These are phyloP conservation scores for Myotis vivesi DNA, from an alignment of 2,797 vertebrate species.

Conservation along the genomic window DNA sequence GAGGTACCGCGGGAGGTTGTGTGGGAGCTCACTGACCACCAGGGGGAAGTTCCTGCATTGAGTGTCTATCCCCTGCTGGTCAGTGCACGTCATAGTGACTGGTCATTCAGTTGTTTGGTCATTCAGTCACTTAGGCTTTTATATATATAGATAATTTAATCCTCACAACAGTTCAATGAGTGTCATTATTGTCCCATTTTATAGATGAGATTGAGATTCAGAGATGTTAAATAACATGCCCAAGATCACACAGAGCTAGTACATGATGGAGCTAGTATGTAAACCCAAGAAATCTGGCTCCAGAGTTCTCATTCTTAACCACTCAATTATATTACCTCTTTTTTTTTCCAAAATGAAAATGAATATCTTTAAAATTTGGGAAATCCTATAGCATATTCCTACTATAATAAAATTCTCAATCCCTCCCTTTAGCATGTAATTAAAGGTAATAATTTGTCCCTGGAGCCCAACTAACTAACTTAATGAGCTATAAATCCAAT, in stretches of 20 bases:
- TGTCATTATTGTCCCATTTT: neutral
- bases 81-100: too few species aligned
- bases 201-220: neutral
- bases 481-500: neutral
- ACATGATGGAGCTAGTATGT: neutral
- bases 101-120: too few species aligned
- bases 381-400: neutral
- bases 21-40: too few species aligned
- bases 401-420: neutral
- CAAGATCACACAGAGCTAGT: neutral
- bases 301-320: neutral
- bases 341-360: neutral
- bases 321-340: neutral
- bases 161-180: neutral
- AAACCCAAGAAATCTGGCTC: neutral
- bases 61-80: too few species aligned
- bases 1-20: too few species aligned
- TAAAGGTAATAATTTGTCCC: neutral
- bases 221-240: neutral
- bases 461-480: neutral
- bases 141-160: neutral
- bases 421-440: neutral
- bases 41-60: too few species aligned
- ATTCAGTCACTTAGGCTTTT: too few species aligned
- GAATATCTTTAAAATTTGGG: neutral